phyloP scores from a whole-genome alignment of 2,888 invertebrate genomes.

The Theodoxus fluviatilis region DNA sequence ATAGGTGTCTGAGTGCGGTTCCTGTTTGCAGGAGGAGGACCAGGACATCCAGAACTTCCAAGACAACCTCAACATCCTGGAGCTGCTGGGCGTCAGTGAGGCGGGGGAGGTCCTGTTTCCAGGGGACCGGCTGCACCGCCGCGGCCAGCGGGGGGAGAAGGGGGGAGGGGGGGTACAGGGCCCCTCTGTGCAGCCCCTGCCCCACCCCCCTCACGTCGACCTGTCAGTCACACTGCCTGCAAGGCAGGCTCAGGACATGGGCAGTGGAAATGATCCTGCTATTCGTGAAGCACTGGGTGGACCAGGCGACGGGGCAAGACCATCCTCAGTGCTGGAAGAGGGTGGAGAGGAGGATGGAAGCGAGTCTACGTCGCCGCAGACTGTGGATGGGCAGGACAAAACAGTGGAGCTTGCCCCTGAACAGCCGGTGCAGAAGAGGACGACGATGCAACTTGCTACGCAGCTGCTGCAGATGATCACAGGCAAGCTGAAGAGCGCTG shows the following conservation, averaged over 20 bases:
- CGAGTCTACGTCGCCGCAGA: background rate
- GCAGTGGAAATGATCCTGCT: too few species aligned
- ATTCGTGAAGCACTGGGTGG: too few species aligned
- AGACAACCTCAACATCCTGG: slow-evolving; percentile 61
- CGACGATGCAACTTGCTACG: slow-evolving; percentile 9
- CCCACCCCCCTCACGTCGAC: too few species aligned
- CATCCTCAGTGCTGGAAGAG: background rate
- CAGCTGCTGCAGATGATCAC: slow-evolving; percentile 7
- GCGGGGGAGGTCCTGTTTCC: slow-evolving; percentile 23
- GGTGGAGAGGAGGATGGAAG: slow-evolving; percentile 23
- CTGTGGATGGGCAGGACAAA: background rate
- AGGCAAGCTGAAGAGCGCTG: background rate
- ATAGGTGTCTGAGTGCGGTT: too few species aligned
- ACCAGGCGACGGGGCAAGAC: background rate
- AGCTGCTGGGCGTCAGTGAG: slow-evolving; percentile 51
- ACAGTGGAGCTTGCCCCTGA: background rate
- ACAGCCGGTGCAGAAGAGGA: slow-evolving; percentile 17
- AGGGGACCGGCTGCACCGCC: slow-evolving; percentile 26
- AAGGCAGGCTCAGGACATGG: too few species aligned
- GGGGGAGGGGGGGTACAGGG: slow-evolving; percentile 6
- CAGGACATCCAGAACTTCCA: slow-evolving; percentile 57
- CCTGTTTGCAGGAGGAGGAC: too few species aligned
- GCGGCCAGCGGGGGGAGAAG: slow-evolving; percentile 1
- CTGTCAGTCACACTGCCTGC: too few species aligned
- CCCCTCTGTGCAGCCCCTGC: too few species aligned